Conservation (phyloP, 2,797 vertebrate species). For the Sarcoramphus papa region DNA sequence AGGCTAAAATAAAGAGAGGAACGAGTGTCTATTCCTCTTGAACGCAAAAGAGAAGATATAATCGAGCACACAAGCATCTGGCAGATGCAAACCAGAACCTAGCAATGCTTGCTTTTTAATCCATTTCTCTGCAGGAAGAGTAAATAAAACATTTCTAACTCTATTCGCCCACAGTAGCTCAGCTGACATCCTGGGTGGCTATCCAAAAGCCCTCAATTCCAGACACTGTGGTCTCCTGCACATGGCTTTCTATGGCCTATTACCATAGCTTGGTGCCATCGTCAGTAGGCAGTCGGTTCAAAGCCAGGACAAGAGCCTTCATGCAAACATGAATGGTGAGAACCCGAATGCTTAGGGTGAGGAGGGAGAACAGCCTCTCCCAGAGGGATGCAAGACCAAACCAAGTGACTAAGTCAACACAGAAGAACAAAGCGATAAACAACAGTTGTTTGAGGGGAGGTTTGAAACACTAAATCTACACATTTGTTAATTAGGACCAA, state of each 20-base stretch:
- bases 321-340: neutral
- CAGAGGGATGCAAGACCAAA: neutral
- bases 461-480: neutral
- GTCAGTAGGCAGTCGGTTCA: fast-evolving
- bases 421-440: neutral
- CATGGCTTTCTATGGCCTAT: neutral
- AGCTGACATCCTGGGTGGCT: neutral
- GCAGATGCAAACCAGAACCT: neutral
- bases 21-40: neutral
- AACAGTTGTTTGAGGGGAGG: neutral
- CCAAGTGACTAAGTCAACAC: neutral
- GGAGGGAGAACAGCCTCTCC: neutral
- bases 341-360: neutral
- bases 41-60: neutral
- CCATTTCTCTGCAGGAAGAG: neutral
- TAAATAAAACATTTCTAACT: neutral
- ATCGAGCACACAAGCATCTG: neutral
- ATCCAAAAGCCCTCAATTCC: neutral
- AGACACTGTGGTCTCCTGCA: neutral
- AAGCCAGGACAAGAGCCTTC: neutral
- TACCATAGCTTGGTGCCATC: neutral
- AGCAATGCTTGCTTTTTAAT: neutral
- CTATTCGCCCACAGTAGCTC: neutral
- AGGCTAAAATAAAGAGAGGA: neutral
- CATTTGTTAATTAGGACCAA: neutral